A percentile compares a stretch with the other conserved stretches of the same genome.
Conservation (phyloP, 2,113 vertebrate species). For the Phainopepla nitens region DNA sequence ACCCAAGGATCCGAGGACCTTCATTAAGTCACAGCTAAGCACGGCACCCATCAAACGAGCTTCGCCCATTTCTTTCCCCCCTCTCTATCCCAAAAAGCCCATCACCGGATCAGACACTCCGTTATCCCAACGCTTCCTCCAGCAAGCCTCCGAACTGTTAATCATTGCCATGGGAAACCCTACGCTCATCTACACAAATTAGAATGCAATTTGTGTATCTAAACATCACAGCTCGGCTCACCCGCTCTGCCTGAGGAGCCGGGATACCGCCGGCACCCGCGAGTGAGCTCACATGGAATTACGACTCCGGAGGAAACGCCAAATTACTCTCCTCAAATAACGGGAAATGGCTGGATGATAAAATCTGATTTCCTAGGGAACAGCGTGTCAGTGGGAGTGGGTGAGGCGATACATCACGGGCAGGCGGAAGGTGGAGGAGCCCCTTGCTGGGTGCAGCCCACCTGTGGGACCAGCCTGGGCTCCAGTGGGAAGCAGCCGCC, state of each 20-base stretch:
- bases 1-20: not conserved
- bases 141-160: not conserved
- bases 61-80: not conserved
- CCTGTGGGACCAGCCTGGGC: not conserved
- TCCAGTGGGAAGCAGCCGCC: not conserved
- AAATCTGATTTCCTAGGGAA: not conserved
- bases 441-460: not conserved
- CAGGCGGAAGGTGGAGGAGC: not conserved
- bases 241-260: not conserved
- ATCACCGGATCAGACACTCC: not conserved
- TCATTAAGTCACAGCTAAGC: not conserved
- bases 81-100: not conserved
- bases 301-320: not conserved
- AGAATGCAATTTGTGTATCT: not conserved
- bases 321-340: not conserved
- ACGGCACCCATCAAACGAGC: not conserved
- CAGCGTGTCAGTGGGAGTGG: fast-evolving
- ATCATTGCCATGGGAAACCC: not conserved
- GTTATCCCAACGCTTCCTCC: not conserved
- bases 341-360: not conserved
- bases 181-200: not conserved
- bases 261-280: not conserved
- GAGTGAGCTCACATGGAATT: not conserved
- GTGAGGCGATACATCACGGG: not conserved
- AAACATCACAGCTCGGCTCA: not conserved